phyloP scores from a whole-genome alignment of 2,888 invertebrate species.

The Willowsia nigromaculata region DNA sequence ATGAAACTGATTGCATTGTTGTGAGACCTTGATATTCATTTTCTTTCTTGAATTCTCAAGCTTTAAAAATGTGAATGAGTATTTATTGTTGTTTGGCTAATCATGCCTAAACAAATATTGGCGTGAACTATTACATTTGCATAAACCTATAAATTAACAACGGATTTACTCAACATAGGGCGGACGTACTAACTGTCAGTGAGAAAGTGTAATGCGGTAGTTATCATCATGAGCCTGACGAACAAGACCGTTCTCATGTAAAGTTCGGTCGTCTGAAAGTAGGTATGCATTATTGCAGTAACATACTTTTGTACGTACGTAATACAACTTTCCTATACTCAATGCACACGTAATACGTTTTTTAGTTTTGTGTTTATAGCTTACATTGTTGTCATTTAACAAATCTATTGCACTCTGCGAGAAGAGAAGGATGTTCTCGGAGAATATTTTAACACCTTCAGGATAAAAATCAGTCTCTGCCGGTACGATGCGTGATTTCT shows the following conservation, averaged over 20 bases:
- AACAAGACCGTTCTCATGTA: constrained; percentile 43
- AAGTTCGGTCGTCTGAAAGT: not conserved
- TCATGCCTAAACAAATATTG: not conserved
- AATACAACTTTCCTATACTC: not conserved
- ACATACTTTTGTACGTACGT: constrained; percentile 5
- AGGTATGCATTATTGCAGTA: not conserved
- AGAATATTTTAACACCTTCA: constrained; percentile 58
- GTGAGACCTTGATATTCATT: not conserved
- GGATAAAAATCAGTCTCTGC: constrained; percentile 18
- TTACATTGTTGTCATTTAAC: constrained; percentile 5
- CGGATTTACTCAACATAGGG: not conserved
- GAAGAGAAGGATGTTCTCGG: constrained; percentile 35
- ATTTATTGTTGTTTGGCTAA: not conserved
- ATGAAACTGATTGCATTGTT: no score
- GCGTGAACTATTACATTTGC: constrained; percentile 25
- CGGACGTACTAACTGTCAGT: not conserved
- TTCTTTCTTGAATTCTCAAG: not conserved
- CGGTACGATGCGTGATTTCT: constrained; percentile 43
- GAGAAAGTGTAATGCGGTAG: constrained; percentile 37
- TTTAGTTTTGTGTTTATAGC: constrained; percentile 10
- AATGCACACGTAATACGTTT: not conserved
- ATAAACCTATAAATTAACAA: constrained; percentile 12
- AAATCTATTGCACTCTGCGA: constrained; percentile 5
- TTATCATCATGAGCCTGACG: not conserved
- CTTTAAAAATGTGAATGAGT: not conserved